Conservation (phyloP, 2,888 invertebrate species). For the Syrista parreyssii region DNA sequence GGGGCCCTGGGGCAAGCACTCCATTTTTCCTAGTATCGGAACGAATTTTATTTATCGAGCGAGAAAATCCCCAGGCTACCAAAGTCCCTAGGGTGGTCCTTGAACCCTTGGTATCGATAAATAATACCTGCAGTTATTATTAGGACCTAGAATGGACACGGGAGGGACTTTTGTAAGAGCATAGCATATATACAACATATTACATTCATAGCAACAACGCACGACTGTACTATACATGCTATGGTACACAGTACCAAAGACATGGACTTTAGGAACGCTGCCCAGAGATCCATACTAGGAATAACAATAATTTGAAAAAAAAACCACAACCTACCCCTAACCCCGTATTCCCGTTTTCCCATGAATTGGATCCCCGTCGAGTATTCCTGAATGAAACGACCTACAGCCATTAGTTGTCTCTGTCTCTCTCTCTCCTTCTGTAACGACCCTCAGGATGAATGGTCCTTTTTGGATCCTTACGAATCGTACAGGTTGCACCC, state of each 20-base stretch:
- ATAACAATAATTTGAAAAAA: conserved; percentile 24
- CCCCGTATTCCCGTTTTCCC: conserved; percentile 38
- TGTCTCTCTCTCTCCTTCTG: not conserved
- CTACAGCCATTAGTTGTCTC: conserved; percentile 47
- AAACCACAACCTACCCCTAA: conserved; percentile 21
- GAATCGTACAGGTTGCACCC: conserved; percentile 52
- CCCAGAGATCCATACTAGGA: not conserved
- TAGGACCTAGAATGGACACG: too few relatives aligned
- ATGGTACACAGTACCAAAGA: too few relatives aligned
- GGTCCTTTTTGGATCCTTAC: conserved; percentile 45
- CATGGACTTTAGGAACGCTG: too few relatives aligned
- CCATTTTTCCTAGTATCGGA: conserved; percentile 61
- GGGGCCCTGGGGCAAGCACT: conserved; percentile 32
- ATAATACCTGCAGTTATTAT: conserved; percentile 43
- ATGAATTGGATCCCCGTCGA: conserved; percentile 49
- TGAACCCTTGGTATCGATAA: conserved; percentile 46
- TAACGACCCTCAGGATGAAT: conserved; percentile 32
- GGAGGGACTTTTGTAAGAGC: too few relatives aligned
- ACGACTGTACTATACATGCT: too few relatives aligned
- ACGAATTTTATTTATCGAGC: conserved; percentile 66
- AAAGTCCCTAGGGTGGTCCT: conserved; percentile 64
- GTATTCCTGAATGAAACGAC: conserved; percentile 53
- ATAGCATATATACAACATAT: too few relatives aligned
- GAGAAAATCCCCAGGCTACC: conserved; percentile 59
- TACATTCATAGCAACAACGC: too few relatives aligned